Base-by-base conservation (phyloP, 2,113 vertebrate species). In the Zapornia atra region DNA sequence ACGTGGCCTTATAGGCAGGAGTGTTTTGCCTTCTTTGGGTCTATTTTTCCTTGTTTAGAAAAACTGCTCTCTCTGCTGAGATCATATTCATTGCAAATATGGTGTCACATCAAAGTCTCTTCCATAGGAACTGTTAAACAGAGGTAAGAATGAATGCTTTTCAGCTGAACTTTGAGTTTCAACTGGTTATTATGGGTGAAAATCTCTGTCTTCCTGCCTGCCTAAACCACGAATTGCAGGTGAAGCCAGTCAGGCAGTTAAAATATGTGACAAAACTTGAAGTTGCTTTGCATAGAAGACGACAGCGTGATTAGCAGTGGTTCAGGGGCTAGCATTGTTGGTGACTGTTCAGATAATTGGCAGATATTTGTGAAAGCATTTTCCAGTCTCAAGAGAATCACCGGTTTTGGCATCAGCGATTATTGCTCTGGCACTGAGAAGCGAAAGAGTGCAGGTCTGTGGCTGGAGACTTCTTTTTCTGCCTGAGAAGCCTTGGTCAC, bases 161-260 rank as follows among this genome's bases (percentile, higher is more conserved):
- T 63, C 19, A 80, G 53, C 50, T 90, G 91, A 80, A 61, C 75
- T 83, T 83, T 34, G 38, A 70, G 54, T 92, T 92, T 92, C 61
- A 89, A 0, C n/a, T 2, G 1, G 2, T 3, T 9, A 60, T 57
- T 79, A 19, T 13, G 82, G 48, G 48, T 36, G 9, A 94, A 91
- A 89, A 93, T 60, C 26, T 60, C 8, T 48, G 15, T 66, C 40
- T 81, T 77, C 44, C 88, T 26, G 16, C 51, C 53, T 9, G 5
- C 69, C 53, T 83, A 56, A 70, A 46, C 33, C 33, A 48, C 0
- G 1, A 71, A 34, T 60, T 78, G 17, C 69, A 88, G 64, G 69
- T 92, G 83, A 81, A 95, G 29, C 46, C 81, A 71, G 29, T 68
- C 42, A 61, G 72, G 57, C 38, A 50, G 71, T 90, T 84, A n/a